These are phyloP conservation scores for Scylla paramamosain DNA, from an alignment of 1,140 invertebrate species.

Conservation along the genomic window DNA sequence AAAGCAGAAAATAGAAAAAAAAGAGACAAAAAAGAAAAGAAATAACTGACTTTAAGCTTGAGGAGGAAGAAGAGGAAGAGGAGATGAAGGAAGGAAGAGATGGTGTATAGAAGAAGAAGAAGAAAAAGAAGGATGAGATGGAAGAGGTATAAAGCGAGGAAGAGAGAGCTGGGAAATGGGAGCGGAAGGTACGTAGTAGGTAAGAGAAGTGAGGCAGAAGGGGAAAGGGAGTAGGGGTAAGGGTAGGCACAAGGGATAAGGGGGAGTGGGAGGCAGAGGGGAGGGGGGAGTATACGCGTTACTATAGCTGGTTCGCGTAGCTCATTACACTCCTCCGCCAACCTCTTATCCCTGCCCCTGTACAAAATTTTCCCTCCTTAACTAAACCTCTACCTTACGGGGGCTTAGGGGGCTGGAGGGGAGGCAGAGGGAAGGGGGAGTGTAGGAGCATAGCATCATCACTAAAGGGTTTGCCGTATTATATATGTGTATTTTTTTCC, in stretches of 20 bases:
- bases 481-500: neutral
- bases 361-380: neutral
- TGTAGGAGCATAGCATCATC: no score
- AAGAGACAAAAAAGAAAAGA: no score
- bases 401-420: no score
- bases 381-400: neutral
- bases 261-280: neutral
- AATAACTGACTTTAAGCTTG: no score
- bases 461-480: neutral
- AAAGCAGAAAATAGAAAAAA: no score
- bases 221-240: neutral
- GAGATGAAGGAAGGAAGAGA: neutral
- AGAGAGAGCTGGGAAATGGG: neutral
- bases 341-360: neutral
- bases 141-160: no score
- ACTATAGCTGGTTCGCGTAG: neutral
- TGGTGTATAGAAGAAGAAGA: neutral
- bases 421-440: no score
- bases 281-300: neutral
- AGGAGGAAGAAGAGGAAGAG: neutral
- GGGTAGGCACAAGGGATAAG: neutral
- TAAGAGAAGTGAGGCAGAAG: neutral
- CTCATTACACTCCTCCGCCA: neutral
- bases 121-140: neutral
- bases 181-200: neutral